Base-by-base conservation (phyloP, 2,797 vertebrate genomes). In the Anomalospiza imberbis region DNA sequence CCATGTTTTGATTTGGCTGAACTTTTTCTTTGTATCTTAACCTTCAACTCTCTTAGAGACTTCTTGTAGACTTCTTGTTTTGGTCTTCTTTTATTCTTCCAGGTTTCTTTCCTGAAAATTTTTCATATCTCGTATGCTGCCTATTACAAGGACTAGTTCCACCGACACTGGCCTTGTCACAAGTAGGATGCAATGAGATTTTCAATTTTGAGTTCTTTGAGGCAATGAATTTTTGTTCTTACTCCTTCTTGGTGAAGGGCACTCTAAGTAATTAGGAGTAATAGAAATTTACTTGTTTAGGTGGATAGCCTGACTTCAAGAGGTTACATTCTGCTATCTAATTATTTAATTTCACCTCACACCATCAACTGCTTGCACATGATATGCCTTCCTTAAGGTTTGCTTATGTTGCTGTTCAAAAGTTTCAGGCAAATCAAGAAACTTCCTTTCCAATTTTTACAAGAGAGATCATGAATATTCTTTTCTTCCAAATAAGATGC, bases 391-490 rank as follows among this genome's bases (percentile, higher is more conserved):
- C 48, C 77, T 87, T 81, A 62, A 45, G 17, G 44, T 93, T 92
- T 86, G 42, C 63, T 79, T 82, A 34, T 86, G 21, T 40, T 79
- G 62, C 28, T 85, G 45, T 76, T 94, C 60, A 77, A 48, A 95
- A 94, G 61, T 95, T 91, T 55, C 31, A 82, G 36, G 47, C 45
- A 93, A 96, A 93, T 96, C 88, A 94, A 94, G 91, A 90, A 91
- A 90, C 85, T 96, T 92, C 88, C 83, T 95, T 91, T 94, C 45
- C 57, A 84, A 86, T 93, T 67, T 95, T 82, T 84, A 82, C 70
- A 91, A 91, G 76, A 93, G 84, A 53, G 55, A 75, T 96, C 85
- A 91, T 92, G 87, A 96, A 95, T 93, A 95, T 91, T 93, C 79
- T 91, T 91, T 88, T 72, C 47, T 92, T 91, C 53, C 74, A 90